Evolutionary conservation across 1,140 invertebrate genomes (phyloP), one percentile per base, ranked within the genome.

Genomic region (Papilio machaon): DNA sequence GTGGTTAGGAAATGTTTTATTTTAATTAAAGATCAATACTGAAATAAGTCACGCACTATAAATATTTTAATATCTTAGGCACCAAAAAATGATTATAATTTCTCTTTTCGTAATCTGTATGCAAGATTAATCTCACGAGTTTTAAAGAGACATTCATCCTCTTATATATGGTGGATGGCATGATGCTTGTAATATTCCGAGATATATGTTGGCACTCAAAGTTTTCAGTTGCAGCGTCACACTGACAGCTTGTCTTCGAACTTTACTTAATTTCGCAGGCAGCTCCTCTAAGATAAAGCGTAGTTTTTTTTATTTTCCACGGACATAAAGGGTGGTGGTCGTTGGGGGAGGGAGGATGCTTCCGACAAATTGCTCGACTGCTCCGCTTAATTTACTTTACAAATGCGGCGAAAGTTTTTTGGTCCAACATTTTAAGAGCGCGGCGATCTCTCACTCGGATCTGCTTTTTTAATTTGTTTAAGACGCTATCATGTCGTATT

Each of bases 321-420:
- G 86, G 84, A 88, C 84, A 85, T 83, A 91, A 90, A 88, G 88
- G 88, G 90, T 87, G 83, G 64, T 70, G 84, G 84, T 88, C 82
- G 86, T 82, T 90, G 89, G 87, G 87, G 88, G 90, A 85, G 83
- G 82, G 80, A 84, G 85, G 85, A 88, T 86, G 85, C 85, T 88
- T 85, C 87, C 86, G 86, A 91, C 90, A 92, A 92, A 91, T 92
- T 92, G 84, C 88, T 88, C 83, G 82, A 85, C 83, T 87, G 85
- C 83, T 87, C 88, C 88, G 87, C 86, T 89, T 92, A 91, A 91
- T 91, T 91, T 90, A 89, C 88, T 92, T 91, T 89, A 92, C 88
- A 91, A 91, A 91, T 91, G 88, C 86, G 84, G 85, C 77, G 83
- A 85, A 88, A 89, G 86, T 84, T 87, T 90, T 86, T 86, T 81